Evolutionary conservation across 2,888 invertebrate species (phyloP), one percentile per base, ranked within the genome.

Genomic region (Hecatera dysodea): DNA sequence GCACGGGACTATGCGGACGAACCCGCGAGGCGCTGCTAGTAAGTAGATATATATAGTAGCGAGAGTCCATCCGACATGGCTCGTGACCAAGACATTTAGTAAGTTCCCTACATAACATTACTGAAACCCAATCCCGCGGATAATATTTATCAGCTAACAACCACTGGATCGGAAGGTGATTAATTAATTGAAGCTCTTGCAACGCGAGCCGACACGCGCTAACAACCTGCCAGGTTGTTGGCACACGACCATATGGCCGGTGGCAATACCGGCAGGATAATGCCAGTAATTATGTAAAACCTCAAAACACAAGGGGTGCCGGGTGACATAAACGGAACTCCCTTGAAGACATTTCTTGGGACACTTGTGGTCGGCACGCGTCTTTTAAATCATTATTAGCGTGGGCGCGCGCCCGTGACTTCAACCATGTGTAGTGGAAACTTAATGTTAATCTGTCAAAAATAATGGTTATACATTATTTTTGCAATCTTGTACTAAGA

Each of bases 141-240:
- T 90, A 91, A 91, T 90, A 86, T 80, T 82, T 81, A 89, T 61
- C 59, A 81, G 44, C 67, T 63, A 73, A 77, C 79, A 82, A 75
- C 73, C 71, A 89, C 78, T 88, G 86, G 81, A 88, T 86, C 75
- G 86, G 83, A 87, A 87, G 81, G 77, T 83, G 86, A 83, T 82
- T 78, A 95, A 94, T 95, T 93, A 95, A 94, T 93, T 93, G 93
- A 94, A 94, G 94, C 94, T 89, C 90, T 88, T 81, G 81, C 75
- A 93, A 93, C 87, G 52, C 66, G 90, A 93, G 89, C 82, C 87
- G 87, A 89, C 93, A 89, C 93, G 94, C 91, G 94, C 88, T 75
- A 82, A 88, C 90, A 90, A 89, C 93, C 93, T 91, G 90, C 82
- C 86, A 85, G 63, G 69, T 72, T 85, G 78, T 75, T 86, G 87